Evolutionary conservation across 2,797 vertebrate genomes (phyloP).

Genomic region (Enteromius argenteus): DNA sequence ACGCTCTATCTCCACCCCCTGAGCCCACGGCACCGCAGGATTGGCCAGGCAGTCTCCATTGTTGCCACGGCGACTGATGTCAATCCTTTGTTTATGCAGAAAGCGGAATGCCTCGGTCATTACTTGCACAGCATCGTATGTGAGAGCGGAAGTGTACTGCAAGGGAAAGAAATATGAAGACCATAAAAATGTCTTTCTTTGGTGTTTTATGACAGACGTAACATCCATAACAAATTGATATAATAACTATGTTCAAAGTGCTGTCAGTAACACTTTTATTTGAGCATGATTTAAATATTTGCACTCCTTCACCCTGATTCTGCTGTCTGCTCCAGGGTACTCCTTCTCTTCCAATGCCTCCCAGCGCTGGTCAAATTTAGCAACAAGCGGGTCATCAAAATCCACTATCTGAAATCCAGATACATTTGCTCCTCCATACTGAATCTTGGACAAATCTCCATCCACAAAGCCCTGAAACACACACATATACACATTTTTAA

Average conservation of each 20-base stretch:
- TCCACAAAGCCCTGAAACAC: constrained; percentile 90
- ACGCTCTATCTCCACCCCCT: constrained; percentile 96
- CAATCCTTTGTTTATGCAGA: constrained; percentile 94
- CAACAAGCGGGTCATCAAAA: constrained; percentile 95
- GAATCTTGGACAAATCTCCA: constrained; percentile 95
- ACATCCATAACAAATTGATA: background rate
- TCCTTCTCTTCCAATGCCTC: constrained; percentile 97
- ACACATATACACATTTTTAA: constrained; percentile 23
- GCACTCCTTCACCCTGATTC: constrained; percentile 76
- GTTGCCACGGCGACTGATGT: constrained; percentile 94
- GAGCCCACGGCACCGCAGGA: constrained; percentile 96
- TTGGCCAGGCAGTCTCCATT: constrained; percentile 96
- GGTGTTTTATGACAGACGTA: background rate
- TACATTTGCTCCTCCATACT: constrained; percentile 93
- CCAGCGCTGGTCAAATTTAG: constrained; percentile 98
- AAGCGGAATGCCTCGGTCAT: constrained; percentile 98
- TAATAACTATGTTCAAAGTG: background rate
- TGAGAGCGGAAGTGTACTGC: constrained; percentile 96
- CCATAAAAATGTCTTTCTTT: constrained; percentile 12
- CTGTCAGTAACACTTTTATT: background rate
- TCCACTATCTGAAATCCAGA: constrained; percentile 99
- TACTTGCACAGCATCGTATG: constrained; percentile 94
- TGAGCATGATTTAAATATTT: constrained; percentile 16
- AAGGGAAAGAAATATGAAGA: constrained; percentile 9
- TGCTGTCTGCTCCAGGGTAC: constrained; percentile 95